Percentiles rank a stretch among this genome's conserved stretches.
Conservation (phyloP, 2,888 invertebrate species). For the Campoplex capitator region DNA sequence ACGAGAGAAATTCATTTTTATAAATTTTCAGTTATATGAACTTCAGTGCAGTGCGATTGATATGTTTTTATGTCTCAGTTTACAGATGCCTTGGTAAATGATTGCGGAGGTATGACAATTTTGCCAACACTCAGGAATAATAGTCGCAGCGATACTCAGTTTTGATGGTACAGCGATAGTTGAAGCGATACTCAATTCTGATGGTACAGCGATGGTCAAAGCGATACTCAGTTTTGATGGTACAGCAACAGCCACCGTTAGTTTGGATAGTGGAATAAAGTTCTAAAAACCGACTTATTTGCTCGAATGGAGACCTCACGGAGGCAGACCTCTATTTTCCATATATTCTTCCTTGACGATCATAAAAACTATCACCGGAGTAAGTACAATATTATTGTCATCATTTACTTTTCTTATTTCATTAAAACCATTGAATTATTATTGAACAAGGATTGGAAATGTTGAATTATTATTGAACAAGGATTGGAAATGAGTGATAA, state of each 20-base stretch:
- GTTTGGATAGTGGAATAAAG: too few relatives aligned
- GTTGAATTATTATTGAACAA: too few relatives aligned
- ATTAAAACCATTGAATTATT: neutral
- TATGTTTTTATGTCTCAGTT: slow-evolving; percentile 70
- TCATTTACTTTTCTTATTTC: neutral
- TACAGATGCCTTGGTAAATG: slow-evolving; percentile 77
- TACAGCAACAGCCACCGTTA: slow-evolving; percentile 76
- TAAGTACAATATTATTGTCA: slow-evolving; percentile 84
- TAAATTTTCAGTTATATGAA: neutral
- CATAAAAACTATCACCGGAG: slow-evolving; percentile 93
- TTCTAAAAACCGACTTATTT: slow-evolving; percentile 90
- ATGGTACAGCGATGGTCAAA: slow-evolving; percentile 87
- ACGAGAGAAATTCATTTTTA: neutral
- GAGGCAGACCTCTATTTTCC: slow-evolving; percentile 93
- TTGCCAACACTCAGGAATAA: slow-evolving; percentile 87
- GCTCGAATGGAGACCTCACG: slow-evolving; percentile 97
- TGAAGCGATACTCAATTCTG: too few relatives aligned
- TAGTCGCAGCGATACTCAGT: slow-evolving; percentile 95
- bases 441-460: too few relatives aligned
- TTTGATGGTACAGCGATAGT: slow-evolving; percentile 96
- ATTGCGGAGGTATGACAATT: slow-evolving; percentile 85
- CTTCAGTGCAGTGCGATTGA: neutral
- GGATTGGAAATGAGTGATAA: too few relatives aligned
- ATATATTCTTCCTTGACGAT: slow-evolving; percentile 96
- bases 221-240: slow-evolving; percentile 89